Percentiles rank a stretch among this genome's conserved stretches.
These are phyloP conservation scores for Chloroclysta siterata DNA, from an alignment of 2,888 invertebrate genomes.

Conservation along the genomic window DNA sequence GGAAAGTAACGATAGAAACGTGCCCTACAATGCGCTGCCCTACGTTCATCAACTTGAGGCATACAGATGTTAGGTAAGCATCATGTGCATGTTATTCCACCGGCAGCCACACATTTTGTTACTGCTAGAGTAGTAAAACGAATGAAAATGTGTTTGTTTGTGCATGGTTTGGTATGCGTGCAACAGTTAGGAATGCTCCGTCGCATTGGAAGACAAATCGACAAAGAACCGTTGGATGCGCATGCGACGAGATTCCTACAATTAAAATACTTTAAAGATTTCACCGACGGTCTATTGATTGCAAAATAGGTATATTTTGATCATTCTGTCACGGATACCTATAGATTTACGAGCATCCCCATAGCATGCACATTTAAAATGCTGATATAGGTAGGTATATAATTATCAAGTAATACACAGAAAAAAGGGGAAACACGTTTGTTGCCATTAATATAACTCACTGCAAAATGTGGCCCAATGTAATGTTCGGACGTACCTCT, in stretches of 20 bases:
- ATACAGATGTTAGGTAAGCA: too few relatives aligned
- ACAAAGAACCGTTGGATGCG: conserved; percentile 25
- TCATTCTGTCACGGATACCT: conserved; percentile 18
- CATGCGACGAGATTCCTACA: conserved; percentile 45
- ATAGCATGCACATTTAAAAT: not conserved
- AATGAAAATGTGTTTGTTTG: conserved; percentile 22
- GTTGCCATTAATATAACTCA: too few relatives aligned
- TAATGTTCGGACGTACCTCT: too few relatives aligned
- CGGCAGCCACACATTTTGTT: not conserved
- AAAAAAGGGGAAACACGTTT: too few relatives aligned
- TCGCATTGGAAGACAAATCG: conserved; percentile 36
- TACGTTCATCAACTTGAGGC: too few relatives aligned
- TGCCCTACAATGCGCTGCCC: too few relatives aligned
- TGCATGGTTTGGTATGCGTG: conserved; percentile 44
- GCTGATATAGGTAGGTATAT: too few relatives aligned
- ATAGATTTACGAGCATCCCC: not conserved
- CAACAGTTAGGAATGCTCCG: conserved; percentile 44
- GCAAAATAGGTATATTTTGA: conserved; percentile 17
- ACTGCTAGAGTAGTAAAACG: not conserved
- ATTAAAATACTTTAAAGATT: conserved; percentile 41
- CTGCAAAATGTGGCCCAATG: too few relatives aligned
- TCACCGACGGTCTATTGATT: conserved; percentile 35
- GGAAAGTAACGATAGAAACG: too few relatives aligned
- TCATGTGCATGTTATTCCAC: too few relatives aligned
- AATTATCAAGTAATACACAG: too few relatives aligned